Conservation (phyloP, 2,113 vertebrate genomes). For the Odontophorus gujanensis region DNA sequence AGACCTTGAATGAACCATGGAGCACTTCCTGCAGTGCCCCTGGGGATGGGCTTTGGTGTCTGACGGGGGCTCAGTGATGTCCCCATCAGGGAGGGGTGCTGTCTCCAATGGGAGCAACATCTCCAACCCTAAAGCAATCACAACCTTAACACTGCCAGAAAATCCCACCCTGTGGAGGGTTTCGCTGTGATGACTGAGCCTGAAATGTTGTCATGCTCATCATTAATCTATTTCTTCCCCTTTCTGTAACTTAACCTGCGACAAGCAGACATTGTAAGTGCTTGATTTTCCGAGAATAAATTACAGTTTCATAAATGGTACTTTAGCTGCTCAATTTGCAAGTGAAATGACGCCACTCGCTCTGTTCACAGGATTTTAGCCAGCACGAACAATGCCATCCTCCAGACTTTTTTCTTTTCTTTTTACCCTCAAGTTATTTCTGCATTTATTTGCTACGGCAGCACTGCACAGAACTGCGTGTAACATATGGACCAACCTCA, state of each 20-base stretch:
- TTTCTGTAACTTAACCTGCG: constrained; percentile 49
- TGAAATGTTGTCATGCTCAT: constrained; percentile 53
- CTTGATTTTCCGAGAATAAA: constrained; percentile 67
- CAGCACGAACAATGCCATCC: constrained; percentile 8
- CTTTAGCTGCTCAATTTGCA: constrained; percentile 70
- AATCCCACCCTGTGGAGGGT: background rate
- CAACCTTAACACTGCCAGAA: background rate
- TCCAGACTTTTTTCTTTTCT: background rate
- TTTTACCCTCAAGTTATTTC: constrained; percentile 48
- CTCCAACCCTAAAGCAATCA: background rate
- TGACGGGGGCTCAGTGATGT: background rate
- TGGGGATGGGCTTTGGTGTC: background rate
- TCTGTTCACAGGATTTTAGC: constrained; percentile 56
- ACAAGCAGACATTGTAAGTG: constrained; percentile 27
- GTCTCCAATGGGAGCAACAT: background rate
- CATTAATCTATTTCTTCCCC: constrained; percentile 51
- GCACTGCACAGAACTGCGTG: background rate
- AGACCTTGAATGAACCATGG: background rate
- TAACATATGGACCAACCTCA: rapidly evolving
- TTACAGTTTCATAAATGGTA: constrained; percentile 63
- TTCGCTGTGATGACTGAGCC: background rate
- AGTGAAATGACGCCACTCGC: constrained; percentile 69
- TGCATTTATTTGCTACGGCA: rapidly evolving
- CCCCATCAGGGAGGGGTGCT: background rate
- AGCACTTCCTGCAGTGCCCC: background rate